Percentiles rank a stretch among this genome's conserved stretches.
Evolutionary conservation across 53 echinoderm and acorn worm species (phyloP).

Genomic region (Temnopleurus reevesii): DNA sequence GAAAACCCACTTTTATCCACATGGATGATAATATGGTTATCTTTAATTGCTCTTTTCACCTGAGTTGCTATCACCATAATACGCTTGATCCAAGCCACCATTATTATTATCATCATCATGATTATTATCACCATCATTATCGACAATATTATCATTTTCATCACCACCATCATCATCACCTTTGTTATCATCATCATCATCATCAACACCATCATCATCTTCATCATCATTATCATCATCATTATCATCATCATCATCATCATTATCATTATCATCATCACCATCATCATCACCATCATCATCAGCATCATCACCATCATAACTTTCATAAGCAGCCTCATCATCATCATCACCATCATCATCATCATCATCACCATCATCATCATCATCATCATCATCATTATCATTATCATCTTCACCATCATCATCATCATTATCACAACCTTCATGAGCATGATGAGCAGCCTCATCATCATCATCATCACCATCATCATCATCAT

Average conservation of each 20-base stretch:
- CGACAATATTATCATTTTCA: background rate
- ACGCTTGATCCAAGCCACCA: too few species aligned
- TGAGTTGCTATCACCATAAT: too few species aligned
- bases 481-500: constrained; percentile 1
- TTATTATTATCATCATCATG: background rate
- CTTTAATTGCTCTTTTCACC: too few species aligned
- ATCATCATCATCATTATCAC: constrained; percentile 36
- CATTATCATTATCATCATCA: background rate
- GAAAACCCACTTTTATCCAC: too few species aligned
- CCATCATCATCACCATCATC: background rate
- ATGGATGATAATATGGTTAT: too few species aligned
- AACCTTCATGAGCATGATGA: background rate
- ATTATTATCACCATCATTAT: background rate
- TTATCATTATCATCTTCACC: constrained; percentile 24
- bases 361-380: background rate
- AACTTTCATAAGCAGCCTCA: constrained; percentile 22
- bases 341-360: background rate
- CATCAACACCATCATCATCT: background rate
- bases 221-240: background rate
- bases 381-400: constrained; percentile 11
- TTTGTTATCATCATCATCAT: background rate
- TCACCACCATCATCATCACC: background rate
- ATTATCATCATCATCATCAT: background rate
- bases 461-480: constrained; percentile 29
- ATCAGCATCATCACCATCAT: background rate